Evolutionary conservation across 1,140 invertebrate genomes (phyloP).

Genomic region (Araneus ventricosus): DNA sequence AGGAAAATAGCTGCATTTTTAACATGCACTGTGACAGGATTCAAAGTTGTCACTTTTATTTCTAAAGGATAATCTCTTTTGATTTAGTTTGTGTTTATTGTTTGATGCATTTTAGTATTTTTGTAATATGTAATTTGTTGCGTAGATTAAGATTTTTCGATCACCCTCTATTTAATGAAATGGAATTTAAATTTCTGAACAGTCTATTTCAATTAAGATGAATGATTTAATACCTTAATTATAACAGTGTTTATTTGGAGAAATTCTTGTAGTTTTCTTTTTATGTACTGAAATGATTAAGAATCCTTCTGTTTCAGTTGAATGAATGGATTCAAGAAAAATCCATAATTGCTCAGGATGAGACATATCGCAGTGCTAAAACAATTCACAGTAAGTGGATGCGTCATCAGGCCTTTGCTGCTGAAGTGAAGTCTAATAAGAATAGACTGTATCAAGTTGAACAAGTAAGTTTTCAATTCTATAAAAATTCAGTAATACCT

Average conservation of each 20-base stretch:
- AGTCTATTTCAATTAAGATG: neutral
- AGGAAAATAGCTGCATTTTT: too few relatives aligned
- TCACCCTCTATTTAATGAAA: too few relatives aligned
- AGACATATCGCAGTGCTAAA: constrained; percentile 98
- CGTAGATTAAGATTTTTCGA: too few relatives aligned
- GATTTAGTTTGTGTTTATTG: too few relatives aligned
- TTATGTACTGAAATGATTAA: neutral
- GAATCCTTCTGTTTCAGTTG: constrained; percentile 79
- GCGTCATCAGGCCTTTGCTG: constrained; percentile 99
- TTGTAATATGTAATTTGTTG: too few relatives aligned
- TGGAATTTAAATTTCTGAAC: too few relatives aligned
- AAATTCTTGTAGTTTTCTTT: neutral
- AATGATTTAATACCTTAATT: neutral
- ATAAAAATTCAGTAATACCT: neutral
- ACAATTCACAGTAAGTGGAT: constrained; percentile 99
- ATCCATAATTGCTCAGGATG: constrained; percentile 98
- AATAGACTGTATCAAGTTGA: constrained; percentile 94
- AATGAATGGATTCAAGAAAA: constrained; percentile 99
- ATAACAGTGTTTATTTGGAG: neutral
- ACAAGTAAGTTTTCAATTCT: constrained; percentile 81
- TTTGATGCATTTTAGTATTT: too few relatives aligned
- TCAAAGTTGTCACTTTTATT: too few relatives aligned
- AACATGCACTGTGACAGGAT: too few relatives aligned
- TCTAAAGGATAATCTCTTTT: too few relatives aligned
- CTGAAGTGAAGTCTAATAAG: constrained; percentile 99